Evolutionary conservation across 2,888 invertebrate genomes (phyloP), one percentile per base, ranked within the genome.

Genomic region (Villa cingulata): DNA sequence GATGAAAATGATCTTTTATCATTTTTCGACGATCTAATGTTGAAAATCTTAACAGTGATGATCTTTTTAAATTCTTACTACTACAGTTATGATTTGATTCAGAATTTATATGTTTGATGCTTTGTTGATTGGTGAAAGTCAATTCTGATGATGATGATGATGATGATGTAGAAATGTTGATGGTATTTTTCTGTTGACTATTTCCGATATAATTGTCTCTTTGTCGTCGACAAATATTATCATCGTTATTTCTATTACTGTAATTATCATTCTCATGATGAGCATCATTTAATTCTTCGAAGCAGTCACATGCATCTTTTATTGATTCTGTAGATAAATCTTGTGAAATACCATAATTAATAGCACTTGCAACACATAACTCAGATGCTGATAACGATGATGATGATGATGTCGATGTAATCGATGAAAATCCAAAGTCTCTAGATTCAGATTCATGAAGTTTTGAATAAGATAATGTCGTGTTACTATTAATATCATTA

Each of bases 281-380:
- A 48, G 65, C 65, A 48, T 62, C 64, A n/a, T 59, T 52, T 38
- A 63, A 54, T 19, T 54, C 52, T 38, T 62, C 62, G 47, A 54
- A 60, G 51, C 54, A 62, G 48, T 59, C 63, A 48, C 64, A 65
- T n/a, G 62, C 61, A 29, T 62, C 59, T 43, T 59, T 60, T 41
- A 65, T 58, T 18, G 66, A 64, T 50, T 66, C 65, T 23, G 62
- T 64, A 42, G 65, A 66, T 4, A 63, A 55, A 53, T 62, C 59
- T 42, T 62, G 60, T 19, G 65, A 63, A 37, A 62, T 53, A 36
- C 62, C 65, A 37, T 37, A 48, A 38, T 52, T 52, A 17, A 12
- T 44, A 14, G 6, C 16, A 17, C 7, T 9, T 7, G 6, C 9
- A 32, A 20, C 32, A 16, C 34, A 19, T 23, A 20, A n/a, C 10